Evolutionary conservation across 1,140 invertebrate species (phyloP).

Genomic region (Gryllus bimaculatus): DNA sequence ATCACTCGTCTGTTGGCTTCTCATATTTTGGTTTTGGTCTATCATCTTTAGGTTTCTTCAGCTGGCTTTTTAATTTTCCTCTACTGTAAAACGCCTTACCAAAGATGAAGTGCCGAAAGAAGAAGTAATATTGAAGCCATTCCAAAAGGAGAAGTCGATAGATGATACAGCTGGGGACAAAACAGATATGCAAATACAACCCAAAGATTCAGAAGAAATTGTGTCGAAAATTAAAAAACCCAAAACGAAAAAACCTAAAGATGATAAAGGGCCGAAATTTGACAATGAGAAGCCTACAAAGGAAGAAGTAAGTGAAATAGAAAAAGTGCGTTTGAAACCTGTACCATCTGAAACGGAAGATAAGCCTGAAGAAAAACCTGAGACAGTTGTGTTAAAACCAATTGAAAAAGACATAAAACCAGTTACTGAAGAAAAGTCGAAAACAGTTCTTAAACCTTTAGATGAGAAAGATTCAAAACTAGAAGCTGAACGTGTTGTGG

Average conservation of each 20-base stretch:
- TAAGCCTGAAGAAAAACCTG: too few species aligned
- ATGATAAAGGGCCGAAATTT: conserved; percentile 23
- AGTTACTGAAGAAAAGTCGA: background rate
- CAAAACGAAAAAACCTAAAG: conserved; percentile 23
- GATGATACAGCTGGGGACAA: conserved; percentile 24
- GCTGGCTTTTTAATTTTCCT: conserved; percentile 18
- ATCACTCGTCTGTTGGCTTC: background rate
- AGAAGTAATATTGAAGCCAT: conserved; percentile 24
- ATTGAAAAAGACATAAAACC: background rate
- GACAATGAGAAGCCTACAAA: conserved; percentile 6
- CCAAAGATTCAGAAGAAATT: background rate
- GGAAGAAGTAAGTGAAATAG: conserved; percentile 9
- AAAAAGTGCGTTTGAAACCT: background rate
- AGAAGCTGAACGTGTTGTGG: conserved; percentile 8
- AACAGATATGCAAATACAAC: background rate
- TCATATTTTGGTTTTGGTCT: background rate
- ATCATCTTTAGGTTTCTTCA: conserved; percentile 14
- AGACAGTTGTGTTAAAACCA: too few species aligned
- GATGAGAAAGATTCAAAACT: conserved; percentile 14
- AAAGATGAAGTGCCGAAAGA: conserved; percentile 27
- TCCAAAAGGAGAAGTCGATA: conserved; percentile 28
- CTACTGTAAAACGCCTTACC: conserved; percentile 24
- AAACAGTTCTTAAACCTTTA: background rate
- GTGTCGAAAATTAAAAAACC: conserved; percentile 27
- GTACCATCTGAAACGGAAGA: too few species aligned